Evolutionary conservation across 2,797 vertebrate genomes (phyloP).

Genomic region (Chrysocyon brachyurus): DNA sequence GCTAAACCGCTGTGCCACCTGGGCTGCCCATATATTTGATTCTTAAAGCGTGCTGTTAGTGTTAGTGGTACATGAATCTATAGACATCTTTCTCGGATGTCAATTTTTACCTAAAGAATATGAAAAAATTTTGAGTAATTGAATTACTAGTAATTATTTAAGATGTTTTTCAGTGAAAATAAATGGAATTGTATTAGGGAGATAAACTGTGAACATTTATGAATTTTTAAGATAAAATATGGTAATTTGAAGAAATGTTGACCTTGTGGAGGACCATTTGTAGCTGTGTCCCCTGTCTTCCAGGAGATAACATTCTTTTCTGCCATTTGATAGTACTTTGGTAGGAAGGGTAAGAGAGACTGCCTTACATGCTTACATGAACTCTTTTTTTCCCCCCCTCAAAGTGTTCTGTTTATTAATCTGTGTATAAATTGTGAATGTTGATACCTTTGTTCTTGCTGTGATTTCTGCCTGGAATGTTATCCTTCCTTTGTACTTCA

Average conservation of each 20-base stretch:
- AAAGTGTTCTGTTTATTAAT: background rate
- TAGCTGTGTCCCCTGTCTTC: background rate
- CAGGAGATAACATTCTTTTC: background rate
- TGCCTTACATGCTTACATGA: background rate
- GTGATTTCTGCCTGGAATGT: constrained; percentile 14
- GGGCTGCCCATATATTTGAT: background rate
- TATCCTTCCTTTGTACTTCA: background rate
- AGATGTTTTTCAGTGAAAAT: background rate
- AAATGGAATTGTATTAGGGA: background rate
- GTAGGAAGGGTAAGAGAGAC: background rate
- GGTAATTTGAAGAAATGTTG: background rate
- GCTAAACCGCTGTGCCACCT: no score
- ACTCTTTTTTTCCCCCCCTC: background rate
- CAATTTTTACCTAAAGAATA: constrained; percentile 43
- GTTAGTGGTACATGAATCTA: background rate
- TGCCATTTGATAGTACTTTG: background rate
- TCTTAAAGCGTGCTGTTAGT: background rate
- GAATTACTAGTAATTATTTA: background rate
- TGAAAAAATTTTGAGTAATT: constrained; percentile 3
- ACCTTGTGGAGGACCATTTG: background rate
- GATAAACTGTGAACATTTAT: background rate
- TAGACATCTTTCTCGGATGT: constrained; percentile 8
- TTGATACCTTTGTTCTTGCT: background rate
- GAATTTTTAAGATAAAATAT: background rate
- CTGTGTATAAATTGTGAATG: background rate